These are phyloP conservation scores for Ommatoiulus sabulosus DNA, from an alignment of 2,888 invertebrate genomes.

Conservation along the genomic window DNA sequence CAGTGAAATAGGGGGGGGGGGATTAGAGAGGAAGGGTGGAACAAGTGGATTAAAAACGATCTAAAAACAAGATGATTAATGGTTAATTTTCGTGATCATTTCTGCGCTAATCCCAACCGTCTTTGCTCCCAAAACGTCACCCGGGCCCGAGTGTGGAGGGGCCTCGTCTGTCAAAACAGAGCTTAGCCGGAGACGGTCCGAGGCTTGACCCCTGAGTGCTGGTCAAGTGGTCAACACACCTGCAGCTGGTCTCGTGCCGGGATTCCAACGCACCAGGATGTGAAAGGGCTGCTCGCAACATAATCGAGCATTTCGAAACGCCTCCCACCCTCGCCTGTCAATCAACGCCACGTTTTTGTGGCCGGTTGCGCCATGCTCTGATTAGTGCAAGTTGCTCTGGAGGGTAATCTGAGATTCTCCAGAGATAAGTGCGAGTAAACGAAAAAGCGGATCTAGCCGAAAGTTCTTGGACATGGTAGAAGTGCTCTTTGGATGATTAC, in stretches of 20 bases:
- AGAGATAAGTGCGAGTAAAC: background rate
- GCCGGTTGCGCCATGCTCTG: background rate
- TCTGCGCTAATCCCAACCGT: background rate
- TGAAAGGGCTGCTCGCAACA: background rate
- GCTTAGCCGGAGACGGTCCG: background rate
- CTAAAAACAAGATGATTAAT: constrained; percentile 2
- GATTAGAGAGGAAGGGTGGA: background rate
- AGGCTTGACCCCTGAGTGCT: background rate
- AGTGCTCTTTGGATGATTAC: no score
- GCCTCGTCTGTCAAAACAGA: background rate
- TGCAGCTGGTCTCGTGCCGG: constrained; percentile 11
- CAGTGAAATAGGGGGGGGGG: background rate
- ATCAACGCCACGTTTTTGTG: background rate
- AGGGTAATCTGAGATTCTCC: background rate
- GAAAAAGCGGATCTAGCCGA: background rate
- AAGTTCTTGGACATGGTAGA: background rate
- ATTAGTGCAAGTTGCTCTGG: background rate
- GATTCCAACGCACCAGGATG: background rate
- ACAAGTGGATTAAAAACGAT: background rate
- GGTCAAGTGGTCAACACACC: constrained; percentile 11
- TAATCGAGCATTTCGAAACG: background rate
- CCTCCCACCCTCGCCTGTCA: background rate
- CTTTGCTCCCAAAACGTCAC: background rate
- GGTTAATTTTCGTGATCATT: constrained; percentile 19
- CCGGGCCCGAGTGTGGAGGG: background rate